Conservation (phyloP, 2,888 invertebrate genomes). For the Harmothoe impar region DNA sequence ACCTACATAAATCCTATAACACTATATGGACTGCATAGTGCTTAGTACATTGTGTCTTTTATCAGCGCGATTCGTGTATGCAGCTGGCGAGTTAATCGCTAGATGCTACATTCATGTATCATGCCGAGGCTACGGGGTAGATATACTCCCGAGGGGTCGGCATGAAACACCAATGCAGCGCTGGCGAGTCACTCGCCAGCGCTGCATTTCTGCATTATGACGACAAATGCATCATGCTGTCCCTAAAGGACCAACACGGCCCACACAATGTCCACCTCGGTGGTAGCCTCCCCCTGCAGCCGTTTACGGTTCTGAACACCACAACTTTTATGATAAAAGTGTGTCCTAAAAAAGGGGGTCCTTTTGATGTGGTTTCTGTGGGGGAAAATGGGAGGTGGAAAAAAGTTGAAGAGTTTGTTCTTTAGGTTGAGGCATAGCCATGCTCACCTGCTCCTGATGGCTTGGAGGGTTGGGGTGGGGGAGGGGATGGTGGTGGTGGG, state of each 20-base stretch:
- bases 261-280: not conserved
- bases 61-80: no score
- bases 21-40: no score
- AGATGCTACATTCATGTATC: no score
- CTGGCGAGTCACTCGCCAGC: no score
- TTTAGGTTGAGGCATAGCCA: not conserved
- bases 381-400: not conserved
- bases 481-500: not conserved
- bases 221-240: no score
- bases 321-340: constrained; percentile 12
- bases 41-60: no score
- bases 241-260: no score
- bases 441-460: constrained; percentile 23
- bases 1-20: not conserved
- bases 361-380: constrained; percentile 39
- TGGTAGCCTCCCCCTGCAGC: not conserved
- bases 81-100: no score
- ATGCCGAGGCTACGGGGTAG: no score
- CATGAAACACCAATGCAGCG: no score
- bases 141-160: no score
- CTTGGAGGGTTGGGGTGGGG: not conserved
- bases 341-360: not conserved
- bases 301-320: constrained; percentile 22
- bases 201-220: no score
- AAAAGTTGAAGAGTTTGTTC: constrained; percentile 23